A percentile compares a stretch with the other conserved stretches of the same genome.
These are phyloP conservation scores for Argyra leucocephala DNA, from an alignment of 2,888 invertebrate species.

Conservation along the genomic window DNA sequence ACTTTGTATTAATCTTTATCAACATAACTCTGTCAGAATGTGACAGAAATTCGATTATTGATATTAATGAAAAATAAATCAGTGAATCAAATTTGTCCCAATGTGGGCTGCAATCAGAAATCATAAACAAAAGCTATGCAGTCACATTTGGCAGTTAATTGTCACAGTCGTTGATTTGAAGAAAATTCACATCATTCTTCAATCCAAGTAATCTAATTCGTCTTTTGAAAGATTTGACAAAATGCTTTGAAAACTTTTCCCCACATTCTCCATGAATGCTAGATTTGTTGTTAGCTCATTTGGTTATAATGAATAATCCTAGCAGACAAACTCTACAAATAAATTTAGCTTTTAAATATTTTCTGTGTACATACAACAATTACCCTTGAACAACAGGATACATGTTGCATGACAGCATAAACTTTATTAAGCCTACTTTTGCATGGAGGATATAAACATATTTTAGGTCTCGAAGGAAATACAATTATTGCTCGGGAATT, in stretches of 20 bases:
- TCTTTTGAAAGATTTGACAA: conserved; percentile 82
- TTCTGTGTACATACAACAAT: conserved; percentile 87
- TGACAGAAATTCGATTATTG: too few relatives aligned
- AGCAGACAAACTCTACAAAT: conserved; percentile 84
- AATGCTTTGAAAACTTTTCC: conserved; percentile 80
- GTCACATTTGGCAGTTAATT: conserved; percentile 84
- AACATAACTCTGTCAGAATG: too few relatives aligned
- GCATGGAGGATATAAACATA: conserved; percentile 88
- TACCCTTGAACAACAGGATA: conserved; percentile 83
- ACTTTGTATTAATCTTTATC: too few relatives aligned
- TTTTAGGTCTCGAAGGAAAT: conserved; percentile 58
- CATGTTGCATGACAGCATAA: conserved; percentile 88
- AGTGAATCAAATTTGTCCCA: too few relatives aligned
- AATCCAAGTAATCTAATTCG: conserved; percentile 89
- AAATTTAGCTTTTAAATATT: conserved; percentile 80
- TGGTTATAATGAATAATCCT: conserved; percentile 93
- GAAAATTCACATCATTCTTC: conserved; percentile 96
- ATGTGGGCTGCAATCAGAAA: too few relatives aligned
- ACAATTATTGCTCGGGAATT: conserved; percentile 62
- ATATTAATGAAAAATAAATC: too few relatives aligned
- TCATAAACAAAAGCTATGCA: conserved; percentile 68
- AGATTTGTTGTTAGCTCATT: conserved; percentile 88
- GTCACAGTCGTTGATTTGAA: conserved; percentile 96
- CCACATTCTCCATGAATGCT: conserved; percentile 94
- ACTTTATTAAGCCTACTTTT: conserved; percentile 72